Percentiles rank a stretch among this genome's conserved stretches.
These are phyloP conservation scores for Laticauda colubrina DNA, from an alignment of 2,113 vertebrate species.

Conservation along the genomic window DNA sequence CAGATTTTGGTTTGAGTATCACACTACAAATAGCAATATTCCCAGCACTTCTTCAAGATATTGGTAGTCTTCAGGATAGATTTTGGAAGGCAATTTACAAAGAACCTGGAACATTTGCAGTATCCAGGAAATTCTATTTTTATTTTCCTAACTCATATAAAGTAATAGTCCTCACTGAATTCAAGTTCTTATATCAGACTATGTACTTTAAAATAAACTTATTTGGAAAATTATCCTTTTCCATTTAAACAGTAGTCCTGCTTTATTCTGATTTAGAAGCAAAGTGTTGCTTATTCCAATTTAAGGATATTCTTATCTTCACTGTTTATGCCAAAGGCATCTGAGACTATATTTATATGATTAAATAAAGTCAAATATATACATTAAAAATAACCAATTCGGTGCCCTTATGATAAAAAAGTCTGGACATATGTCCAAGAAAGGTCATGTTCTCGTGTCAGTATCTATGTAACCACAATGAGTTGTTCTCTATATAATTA, in stretches of 20 bases:
- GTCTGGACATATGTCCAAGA: background rate
- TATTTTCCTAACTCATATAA: background rate
- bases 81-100: background rate
- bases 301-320: background rate
- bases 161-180: background rate
- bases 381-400: conserved; percentile 18
- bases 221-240: conserved; percentile 35
- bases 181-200: background rate
- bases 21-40: background rate
- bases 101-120: background rate
- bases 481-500: background rate
- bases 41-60: background rate
- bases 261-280: conserved; percentile 36
- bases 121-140: background rate
- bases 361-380: conserved; percentile 27
- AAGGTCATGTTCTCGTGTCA: background rate
- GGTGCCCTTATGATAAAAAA: background rate
- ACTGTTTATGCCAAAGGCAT: background rate
- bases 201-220: conserved; percentile 34
- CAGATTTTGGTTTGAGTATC: background rate
- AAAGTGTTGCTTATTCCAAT: conserved; percentile 5
- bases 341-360: conserved; percentile 16
- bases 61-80: background rate
- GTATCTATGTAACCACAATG: background rate
- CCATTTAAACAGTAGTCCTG: conserved; percentile 41